phyloP scores from a whole-genome alignment of 2,113 vertebrate species.

The Limnothrissa miodon region DNA sequence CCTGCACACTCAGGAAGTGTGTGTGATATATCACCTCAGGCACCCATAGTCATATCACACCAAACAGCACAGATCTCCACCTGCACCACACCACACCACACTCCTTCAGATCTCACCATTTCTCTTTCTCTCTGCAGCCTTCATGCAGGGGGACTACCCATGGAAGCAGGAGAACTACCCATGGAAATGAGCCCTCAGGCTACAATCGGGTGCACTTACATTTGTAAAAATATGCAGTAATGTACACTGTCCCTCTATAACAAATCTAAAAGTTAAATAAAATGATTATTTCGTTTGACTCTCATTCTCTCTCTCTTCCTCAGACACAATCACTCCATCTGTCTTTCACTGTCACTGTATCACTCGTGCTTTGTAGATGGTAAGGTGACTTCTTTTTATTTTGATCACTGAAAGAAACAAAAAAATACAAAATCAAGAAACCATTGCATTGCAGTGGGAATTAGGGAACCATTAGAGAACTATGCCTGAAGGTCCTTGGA shows the following conservation, averaged over 20 bases:
- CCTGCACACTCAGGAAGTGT: slow-evolving; percentile 44
- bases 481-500: not conserved
- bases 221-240: too few relatives aligned
- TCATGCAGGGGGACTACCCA: too few relatives aligned
- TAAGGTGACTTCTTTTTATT: not conserved
- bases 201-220: too few relatives aligned
- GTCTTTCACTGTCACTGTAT: not conserved
- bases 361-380: not conserved
- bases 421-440: too few relatives aligned
- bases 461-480: not conserved
- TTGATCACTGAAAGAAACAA: not conserved
- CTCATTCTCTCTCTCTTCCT: not conserved
- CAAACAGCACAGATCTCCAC: slow-evolving; percentile 22
- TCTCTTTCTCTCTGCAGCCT: not conserved
- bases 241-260: too few relatives aligned
- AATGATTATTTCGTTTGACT: too few relatives aligned
- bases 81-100: not conserved
- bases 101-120: not conserved
- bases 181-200: too few relatives aligned
- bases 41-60: slow-evolving; percentile 23
- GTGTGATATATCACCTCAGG: slow-evolving; percentile 43
- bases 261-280: too few relatives aligned
- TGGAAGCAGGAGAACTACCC: too few relatives aligned
- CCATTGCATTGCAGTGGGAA: not conserved
- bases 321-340: not conserved